Base-by-base conservation (phyloP, 92 coral and sea anemone species). In the Paramuricea clavata region DNA sequence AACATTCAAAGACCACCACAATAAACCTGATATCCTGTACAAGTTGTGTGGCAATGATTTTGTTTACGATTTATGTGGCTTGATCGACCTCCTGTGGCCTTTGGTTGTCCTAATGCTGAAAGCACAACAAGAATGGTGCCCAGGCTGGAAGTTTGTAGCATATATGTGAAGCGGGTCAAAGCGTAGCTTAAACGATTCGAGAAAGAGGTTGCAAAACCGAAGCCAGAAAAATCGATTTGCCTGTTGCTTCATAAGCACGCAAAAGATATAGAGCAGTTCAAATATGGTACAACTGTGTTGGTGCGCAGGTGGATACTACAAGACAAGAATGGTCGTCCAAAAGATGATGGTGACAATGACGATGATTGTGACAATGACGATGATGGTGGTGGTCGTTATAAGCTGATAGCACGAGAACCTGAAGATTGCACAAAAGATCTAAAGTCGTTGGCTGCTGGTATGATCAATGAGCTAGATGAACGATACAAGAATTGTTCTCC, bases 1-100 rank as follows among this genome's bases (percentile, higher is more conserved):
- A 69, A 69, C 76, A 16, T 69, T 69, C 49, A 69, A 69, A 69
- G 76, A 69, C n/a, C 76, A 69, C 76, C 76, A 69, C 76, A 69
- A 69, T 21, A 4, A 69, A 34, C 76, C 76, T 16, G 76, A 69
- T 34, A 34, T 69, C 44, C 23, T 69, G 22, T 69, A 34, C 76
- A 69, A 69, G 49, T 34, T 69, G 22, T 69, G 76, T 34, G 76
- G 76, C 22, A 69, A 69, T 69, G 76, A 69, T n/a, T 69, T 26
- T 19, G 49, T 31, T 12, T 61, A 7, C 33, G 10, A 61, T 61
- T 13, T 61, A 61, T 61, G 69, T 22, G 76, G 49, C 49, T 1
- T 34, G 2, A 69, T 69, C 16, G 76, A 69, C 76, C 76, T 69
- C n/a, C 47, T 69, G 44, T 69, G 76, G 76, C 76, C 76, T 69